Evolutionary conservation across 2,797 vertebrate species (phyloP).

Genomic region (Lagorchestes hirsutus): DNA sequence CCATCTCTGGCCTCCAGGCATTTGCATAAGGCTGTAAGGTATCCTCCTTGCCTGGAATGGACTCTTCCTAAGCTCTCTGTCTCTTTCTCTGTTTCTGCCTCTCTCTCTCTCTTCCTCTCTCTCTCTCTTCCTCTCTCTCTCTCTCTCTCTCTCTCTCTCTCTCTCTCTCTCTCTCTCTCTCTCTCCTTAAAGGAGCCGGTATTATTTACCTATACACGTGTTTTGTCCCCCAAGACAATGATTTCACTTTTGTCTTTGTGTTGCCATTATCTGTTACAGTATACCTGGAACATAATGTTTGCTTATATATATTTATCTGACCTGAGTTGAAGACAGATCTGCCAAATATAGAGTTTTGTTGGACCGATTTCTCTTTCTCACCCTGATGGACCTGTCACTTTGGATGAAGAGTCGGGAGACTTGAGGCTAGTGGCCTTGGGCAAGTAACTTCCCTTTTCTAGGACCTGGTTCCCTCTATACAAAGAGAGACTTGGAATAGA

Average conservation of each 20-base stretch:
- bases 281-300: background rate
- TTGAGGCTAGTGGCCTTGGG: background rate
- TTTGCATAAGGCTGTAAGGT: background rate
- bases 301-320: background rate
- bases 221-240: background rate
- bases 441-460: background rate
- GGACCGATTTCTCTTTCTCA: background rate
- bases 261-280: background rate
- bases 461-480: background rate
- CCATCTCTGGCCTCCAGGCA: background rate
- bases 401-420: background rate
- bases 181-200: background rate
- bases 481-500: background rate
- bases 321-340: background rate
- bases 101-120: background rate
- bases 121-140: background rate
- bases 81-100: background rate
- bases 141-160: background rate
- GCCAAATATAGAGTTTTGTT: background rate
- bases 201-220: background rate
- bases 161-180: background rate
- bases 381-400: background rate
- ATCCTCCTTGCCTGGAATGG: rapidly evolving
- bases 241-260: background rate
- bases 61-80: background rate